These are phyloP conservation scores for Semaprochilodus insignis DNA, from an alignment of 2,797 vertebrate genomes.

Conservation along the genomic window DNA sequence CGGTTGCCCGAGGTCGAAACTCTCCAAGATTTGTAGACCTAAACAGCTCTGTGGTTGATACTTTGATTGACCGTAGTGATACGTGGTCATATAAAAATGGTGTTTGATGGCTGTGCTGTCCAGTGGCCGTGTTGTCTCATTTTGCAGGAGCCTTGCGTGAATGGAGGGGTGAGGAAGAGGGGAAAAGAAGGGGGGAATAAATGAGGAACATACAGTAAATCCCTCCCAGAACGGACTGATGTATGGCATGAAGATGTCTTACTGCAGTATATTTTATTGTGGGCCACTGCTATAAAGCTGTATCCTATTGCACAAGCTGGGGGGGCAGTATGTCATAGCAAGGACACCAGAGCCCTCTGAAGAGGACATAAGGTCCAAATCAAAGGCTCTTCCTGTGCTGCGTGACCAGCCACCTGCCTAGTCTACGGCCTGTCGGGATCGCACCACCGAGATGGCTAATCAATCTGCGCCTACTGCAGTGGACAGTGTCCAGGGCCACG, in stretches of 20 bases:
- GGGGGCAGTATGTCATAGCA: constrained; percentile 75
- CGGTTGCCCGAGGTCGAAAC: constrained; percentile 22
- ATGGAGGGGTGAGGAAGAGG: constrained; percentile 67
- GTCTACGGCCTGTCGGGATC: constrained; percentile 53
- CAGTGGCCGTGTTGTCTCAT: constrained; percentile 69
- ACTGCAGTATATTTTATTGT: constrained; percentile 73
- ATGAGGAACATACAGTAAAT: constrained; percentile 68
- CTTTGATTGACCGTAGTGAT: constrained; percentile 32
- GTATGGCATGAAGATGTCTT: constrained; percentile 69
- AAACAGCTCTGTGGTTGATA: constrained; percentile 24
- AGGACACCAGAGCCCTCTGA: constrained; percentile 66
- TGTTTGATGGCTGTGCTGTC: constrained; percentile 68
- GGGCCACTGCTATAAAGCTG: constrained; percentile 67
- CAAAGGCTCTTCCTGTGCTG: constrained; percentile 52
- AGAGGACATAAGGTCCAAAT: constrained; percentile 60
- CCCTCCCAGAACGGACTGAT: constrained; percentile 73
- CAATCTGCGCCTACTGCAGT: constrained; percentile 8
- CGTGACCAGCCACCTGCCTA: constrained; percentile 70
- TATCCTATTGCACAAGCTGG: constrained; percentile 74
- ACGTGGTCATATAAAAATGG: constrained; percentile 43
- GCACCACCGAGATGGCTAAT: constrained; percentile 31
- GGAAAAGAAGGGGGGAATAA: constrained; percentile 67
- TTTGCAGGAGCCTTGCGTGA: constrained; percentile 73
- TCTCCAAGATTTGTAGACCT: constrained; percentile 23
- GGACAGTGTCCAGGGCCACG: constrained; percentile 3